Percentiles rank a stretch among this genome's conserved stretches.
phyloP scores from a whole-genome alignment of 1,140 invertebrate genomes.

The Caerostris darwini region DNA sequence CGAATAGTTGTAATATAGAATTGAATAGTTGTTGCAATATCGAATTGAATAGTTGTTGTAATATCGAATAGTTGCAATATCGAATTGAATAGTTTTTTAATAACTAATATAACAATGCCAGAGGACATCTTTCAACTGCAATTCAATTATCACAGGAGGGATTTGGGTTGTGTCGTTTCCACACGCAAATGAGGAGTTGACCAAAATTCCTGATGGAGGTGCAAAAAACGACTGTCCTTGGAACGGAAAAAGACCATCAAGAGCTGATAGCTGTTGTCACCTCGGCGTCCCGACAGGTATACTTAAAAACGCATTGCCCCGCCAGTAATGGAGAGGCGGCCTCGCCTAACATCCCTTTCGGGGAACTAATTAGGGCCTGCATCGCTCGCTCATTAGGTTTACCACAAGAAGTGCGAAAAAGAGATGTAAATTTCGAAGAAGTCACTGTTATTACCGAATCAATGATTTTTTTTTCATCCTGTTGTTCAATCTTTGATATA shows the following conservation, averaged over 20 bases:
- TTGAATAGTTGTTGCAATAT: too few species aligned
- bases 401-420: background rate
- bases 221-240: background rate
- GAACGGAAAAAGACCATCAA: background rate
- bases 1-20: too few species aligned
- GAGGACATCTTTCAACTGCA: too few species aligned
- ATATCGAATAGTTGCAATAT: too few species aligned
- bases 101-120: too few species aligned
- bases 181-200: too few species aligned
- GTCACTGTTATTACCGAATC: background rate
- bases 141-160: too few species aligned
- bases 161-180: background rate
- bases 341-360: background rate
- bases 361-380: background rate
- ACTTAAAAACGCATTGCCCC: background rate
- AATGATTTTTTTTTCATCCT: too few species aligned
- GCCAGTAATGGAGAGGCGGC: background rate
- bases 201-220: too few species aligned
- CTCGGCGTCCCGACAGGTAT: background rate
- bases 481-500: too few species aligned
- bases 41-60: too few species aligned
- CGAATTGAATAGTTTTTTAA: too few species aligned
- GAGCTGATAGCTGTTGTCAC: background rate
- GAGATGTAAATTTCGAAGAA: background rate
- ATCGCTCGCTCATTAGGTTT: background rate